Evolutionary conservation across 2,797 vertebrate species (phyloP).

Genomic region (Crossoptilon crossoptilon): DNA sequence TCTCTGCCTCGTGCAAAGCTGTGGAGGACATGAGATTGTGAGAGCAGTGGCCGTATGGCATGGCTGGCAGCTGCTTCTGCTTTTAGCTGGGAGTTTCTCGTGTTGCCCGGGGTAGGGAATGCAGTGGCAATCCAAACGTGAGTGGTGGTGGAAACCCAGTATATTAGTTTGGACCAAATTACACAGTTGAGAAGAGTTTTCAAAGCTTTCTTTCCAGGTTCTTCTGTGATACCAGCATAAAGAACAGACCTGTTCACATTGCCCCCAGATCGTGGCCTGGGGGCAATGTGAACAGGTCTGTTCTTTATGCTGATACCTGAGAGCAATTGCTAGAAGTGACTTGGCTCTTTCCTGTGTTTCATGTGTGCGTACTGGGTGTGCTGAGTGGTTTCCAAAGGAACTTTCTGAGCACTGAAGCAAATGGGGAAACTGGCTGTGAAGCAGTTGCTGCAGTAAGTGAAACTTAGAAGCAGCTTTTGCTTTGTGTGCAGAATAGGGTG

Average conservation of each 20-base stretch:
- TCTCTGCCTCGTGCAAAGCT: not conserved
- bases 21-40: not conserved
- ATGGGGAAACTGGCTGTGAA: not conserved
- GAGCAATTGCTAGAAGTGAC: not conserved
- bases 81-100: not conserved
- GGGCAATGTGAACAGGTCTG: not conserved
- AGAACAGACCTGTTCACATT: not conserved
- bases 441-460: not conserved
- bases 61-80: not conserved
- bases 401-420: not conserved
- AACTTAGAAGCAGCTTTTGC: not conserved
- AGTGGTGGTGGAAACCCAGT: not conserved
- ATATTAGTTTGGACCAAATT: not conserved
- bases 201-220: not conserved
- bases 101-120: accelerated
- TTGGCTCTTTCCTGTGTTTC: not conserved
- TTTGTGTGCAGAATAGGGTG: not conserved
- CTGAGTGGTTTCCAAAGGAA: not conserved
- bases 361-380: not conserved
- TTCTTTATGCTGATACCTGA: not conserved
- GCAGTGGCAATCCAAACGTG: not conserved
- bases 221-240: not conserved
- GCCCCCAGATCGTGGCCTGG: accelerated
- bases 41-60: not conserved
- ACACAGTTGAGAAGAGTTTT: not conserved